phyloP scores from a whole-genome alignment of 2,888 invertebrate species.

The Bellardia pandia region DNA sequence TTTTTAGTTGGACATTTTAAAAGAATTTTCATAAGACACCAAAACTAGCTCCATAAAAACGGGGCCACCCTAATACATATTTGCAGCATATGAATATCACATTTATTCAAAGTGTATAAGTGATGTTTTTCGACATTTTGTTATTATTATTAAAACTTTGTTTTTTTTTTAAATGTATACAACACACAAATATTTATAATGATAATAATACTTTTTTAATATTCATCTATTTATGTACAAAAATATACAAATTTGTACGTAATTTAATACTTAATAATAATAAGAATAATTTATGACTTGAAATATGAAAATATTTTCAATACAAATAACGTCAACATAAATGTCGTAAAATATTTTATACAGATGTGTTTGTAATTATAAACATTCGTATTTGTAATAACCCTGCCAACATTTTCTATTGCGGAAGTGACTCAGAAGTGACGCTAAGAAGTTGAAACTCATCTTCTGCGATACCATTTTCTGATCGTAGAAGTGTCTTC shows the following conservation, averaged over 20 bases:
- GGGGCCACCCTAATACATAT: background rate
- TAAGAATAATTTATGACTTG: constrained; percentile 68
- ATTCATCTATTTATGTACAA: constrained; percentile 40
- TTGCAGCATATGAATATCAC: background rate
- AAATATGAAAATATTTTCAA: constrained; percentile 56
- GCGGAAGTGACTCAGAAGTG: no score
- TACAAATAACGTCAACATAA: constrained; percentile 53
- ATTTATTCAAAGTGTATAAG: background rate
- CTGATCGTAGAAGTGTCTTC: no score
- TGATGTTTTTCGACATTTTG: background rate
- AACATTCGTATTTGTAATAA: background rate
- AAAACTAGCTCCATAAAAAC: no score
- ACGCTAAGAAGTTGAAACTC: no score
- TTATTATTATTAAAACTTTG: background rate
- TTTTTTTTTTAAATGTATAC: background rate
- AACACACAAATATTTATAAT: constrained; percentile 45
- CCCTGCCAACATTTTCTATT: no score
- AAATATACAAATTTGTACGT: constrained; percentile 45
- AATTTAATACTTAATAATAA: constrained; percentile 63
- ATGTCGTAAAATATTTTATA: constrained; percentile 42
- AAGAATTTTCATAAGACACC: no score
- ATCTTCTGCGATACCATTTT: no score
- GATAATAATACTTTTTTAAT: constrained; percentile 29
- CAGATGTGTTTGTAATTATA: background rate
- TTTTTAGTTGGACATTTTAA: no score